Evolutionary conservation across 2,113 vertebrate genomes (phyloP).

Genomic region (Vulpes vulpes): DNA sequence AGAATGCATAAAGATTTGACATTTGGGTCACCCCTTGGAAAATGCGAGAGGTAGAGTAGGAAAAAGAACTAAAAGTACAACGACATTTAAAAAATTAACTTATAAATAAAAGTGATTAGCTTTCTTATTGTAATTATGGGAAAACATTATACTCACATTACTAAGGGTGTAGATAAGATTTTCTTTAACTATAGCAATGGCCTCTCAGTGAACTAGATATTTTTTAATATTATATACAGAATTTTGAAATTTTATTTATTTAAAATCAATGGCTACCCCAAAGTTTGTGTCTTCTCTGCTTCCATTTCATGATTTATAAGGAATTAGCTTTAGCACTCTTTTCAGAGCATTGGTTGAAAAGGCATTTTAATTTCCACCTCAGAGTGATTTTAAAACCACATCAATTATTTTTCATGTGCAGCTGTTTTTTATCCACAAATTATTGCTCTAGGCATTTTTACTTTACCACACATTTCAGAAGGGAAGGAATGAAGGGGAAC

Average conservation of each 20-base stretch:
- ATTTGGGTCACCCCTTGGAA: slow-evolving; percentile 39
- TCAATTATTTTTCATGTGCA: slow-evolving; percentile 81
- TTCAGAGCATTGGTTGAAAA: slow-evolving; percentile 59
- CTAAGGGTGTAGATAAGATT: neutral
- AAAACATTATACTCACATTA: slow-evolving; percentile 16
- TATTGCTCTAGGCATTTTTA: slow-evolving; percentile 79
- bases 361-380: slow-evolving; percentile 71
- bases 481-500: slow-evolving; percentile 85
- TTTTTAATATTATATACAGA: slow-evolving; percentile 22
- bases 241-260: slow-evolving; percentile 3
- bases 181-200: slow-evolving; percentile 27
- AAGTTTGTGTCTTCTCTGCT: neutral
- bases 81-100: neutral
- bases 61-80: slow-evolving; percentile 58
- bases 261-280: neutral
- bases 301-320: slow-evolving; percentile 55
- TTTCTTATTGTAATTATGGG: slow-evolving; percentile 18
- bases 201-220: neutral
- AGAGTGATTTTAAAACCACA: slow-evolving; percentile 74
- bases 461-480: slow-evolving; percentile 81
- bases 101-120: slow-evolving; percentile 8
- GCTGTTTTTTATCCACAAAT: slow-evolving; percentile 81
- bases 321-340: slow-evolving; percentile 58
- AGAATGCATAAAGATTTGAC: slow-evolving; percentile 14
- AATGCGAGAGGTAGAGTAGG: slow-evolving; percentile 46